Conservation (phyloP, 2,113 vertebrate species). For the Periophthalmus modestus region DNA sequence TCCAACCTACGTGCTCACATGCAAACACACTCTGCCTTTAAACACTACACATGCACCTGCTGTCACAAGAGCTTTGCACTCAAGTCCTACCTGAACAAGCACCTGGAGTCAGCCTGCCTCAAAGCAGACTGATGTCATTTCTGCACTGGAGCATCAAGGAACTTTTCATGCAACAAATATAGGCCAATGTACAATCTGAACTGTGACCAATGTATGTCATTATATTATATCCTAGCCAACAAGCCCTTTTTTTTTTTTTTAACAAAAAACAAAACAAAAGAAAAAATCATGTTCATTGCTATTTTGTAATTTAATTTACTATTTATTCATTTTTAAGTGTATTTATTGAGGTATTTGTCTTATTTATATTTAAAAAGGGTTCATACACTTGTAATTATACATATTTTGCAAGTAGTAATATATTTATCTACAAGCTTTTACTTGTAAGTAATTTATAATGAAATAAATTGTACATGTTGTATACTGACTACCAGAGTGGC, state of each 20-base stretch:
- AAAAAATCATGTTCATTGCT: not conserved
- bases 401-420: not conserved
- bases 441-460: not conserved
- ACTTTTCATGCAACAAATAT: conserved; percentile 13
- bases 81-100: conserved; percentile 92
- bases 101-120: conserved; percentile 90
- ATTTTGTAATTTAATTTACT: not conserved
- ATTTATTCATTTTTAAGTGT: not conserved
- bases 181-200: not conserved
- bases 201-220: not conserved
- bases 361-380: not conserved
- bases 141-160: conserved; percentile 31
- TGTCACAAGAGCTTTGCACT: conserved; percentile 88
- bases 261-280: not conserved
- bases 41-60: conserved; percentile 89
- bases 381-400: not conserved
- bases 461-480: not conserved
- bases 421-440: not conserved
- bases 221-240: not conserved
- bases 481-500: not conserved
- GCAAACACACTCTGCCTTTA: conserved; percentile 92
- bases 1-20: conserved; percentile 92
- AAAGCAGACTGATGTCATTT: conserved; percentile 78
- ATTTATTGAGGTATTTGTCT: not conserved
- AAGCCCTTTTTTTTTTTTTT: not conserved